Evolutionary conservation across 2,797 vertebrate species (phyloP), one percentile per base, ranked within the genome.

Genomic region (Anisognathus igniventris): DNA sequence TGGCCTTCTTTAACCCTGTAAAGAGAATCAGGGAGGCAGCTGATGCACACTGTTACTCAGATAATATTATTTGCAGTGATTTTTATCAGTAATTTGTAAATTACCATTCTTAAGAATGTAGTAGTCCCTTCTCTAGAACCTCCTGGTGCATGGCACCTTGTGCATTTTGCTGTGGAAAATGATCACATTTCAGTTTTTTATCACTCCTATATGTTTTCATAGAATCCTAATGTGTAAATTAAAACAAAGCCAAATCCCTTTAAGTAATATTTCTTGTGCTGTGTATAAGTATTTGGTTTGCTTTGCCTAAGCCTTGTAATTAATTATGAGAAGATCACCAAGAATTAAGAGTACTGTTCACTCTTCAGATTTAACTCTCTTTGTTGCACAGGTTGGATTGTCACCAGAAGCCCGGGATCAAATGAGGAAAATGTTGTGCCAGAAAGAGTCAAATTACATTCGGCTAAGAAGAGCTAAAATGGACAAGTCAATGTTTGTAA

Each of bases 381-480:
- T 97, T 97, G 70, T 95, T 97, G 50, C 67, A 66, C 97, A 99
- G 99, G 99, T 99, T 96, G 99, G 99, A 78, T 97, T 99, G 96
- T 99, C 99, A 4, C 98, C 98, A 83, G 99, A 99, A 54, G 99
- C 99, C 51, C 99, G 99, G 95, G 98, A 99, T 97, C 99, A 99
- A 97, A 99, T 99, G 99, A 99, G 99, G 47, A 99, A 99, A 98
- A 99, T 99, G 99, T 98, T 99, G 62, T 98, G 98, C 93, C 99
- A 99, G 98, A 99, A 99, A 50, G 99, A 99, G 83, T 99, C 99
- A 88, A 99, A 99, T 97, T 99, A 99, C 94, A 99, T 99, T 96
- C 98, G 99, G 25, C 98, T 99, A 58, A 99, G 99, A 96, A 98
- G 99, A 48, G 99, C 99, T 95, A 99, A 99, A 98, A 99, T 99